phyloP scores from a whole-genome alignment of 1,140 invertebrate genomes.

The Euborellia annulipes region DNA sequence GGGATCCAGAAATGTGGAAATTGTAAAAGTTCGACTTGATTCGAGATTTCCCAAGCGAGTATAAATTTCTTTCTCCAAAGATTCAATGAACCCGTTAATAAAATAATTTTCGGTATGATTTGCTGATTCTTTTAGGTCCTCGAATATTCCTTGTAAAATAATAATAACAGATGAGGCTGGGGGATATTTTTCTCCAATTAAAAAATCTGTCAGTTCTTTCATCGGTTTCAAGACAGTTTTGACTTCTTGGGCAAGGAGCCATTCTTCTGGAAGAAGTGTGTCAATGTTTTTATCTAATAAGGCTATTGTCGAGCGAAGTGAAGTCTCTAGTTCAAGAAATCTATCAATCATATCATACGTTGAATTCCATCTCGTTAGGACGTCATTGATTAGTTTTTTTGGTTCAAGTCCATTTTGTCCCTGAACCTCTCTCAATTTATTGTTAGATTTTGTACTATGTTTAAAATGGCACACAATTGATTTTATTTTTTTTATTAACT shows the following conservation, averaged over 20 bases:
- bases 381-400: conserved; percentile 7
- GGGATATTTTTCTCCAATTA: conserved; percentile 9
- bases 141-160: not conserved
- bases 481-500: not conserved
- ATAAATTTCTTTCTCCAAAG: not conserved
- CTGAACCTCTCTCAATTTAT: conserved; percentile 1
- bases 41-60: conserved; percentile 1
- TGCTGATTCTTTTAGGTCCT: no score
- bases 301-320: not conserved
- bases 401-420: conserved; percentile 4
- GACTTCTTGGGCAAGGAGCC: not conserved
- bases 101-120: not conserved
- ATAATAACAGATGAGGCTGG: conserved; percentile 5
- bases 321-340: conserved; percentile 6
- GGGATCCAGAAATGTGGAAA: conserved; percentile 6
- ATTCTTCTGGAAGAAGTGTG: conserved; percentile 2
- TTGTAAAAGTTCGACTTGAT: conserved; percentile 3
- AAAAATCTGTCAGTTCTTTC: not conserved
- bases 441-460: not conserved
- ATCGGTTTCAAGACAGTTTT: conserved; percentile 6
- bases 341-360: conserved; percentile 10
- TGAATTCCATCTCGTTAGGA: conserved; percentile 10
- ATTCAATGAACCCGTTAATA: not conserved
- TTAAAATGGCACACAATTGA: conserved; percentile 2
- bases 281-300: conserved; percentile 1